Conservation (phyloP, 2,888 invertebrate genomes). For the Lasioglossum morio region DNA sequence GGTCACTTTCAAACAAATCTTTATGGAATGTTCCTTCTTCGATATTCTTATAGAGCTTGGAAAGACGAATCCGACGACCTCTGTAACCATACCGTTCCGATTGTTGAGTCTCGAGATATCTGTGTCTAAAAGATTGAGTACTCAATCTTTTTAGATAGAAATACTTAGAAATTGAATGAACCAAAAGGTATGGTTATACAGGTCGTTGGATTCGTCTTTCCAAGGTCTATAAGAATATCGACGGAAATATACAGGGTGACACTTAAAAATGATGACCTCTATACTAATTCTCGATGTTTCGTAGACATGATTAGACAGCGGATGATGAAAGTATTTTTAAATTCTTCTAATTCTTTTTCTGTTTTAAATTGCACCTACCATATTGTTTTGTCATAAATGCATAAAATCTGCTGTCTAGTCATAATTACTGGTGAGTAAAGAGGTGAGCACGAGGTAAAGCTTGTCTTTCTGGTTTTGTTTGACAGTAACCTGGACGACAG, state of each 20-base stretch:
- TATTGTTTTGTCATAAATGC: no score
- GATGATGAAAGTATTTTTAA: no score
- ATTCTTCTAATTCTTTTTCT: no score
- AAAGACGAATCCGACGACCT: background rate
- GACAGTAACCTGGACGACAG: slow-evolving; percentile 63
- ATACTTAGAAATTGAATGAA: background rate
- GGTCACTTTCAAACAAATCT: background rate
- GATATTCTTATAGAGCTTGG: background rate
- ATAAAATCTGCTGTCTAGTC: no score
- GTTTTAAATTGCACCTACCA: no score
- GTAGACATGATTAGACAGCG: background rate
- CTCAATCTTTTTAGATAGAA: background rate
- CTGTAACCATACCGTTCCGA: background rate
- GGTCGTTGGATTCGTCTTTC: background rate
- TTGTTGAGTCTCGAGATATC: background rate
- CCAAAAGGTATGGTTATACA: background rate
- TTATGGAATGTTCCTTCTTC: background rate
- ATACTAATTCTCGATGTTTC: background rate
- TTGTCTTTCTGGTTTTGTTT: slow-evolving; percentile 40
- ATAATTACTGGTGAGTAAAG: no score
- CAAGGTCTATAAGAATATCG: background rate
- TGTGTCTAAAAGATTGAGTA: background rate
- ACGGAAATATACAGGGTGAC: background rate
- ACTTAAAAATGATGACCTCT: background rate
- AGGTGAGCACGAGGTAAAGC: background rate